Evolutionary conservation across 2,797 vertebrate species (phyloP).

Genomic region (Syndactyla subalaris): DNA sequence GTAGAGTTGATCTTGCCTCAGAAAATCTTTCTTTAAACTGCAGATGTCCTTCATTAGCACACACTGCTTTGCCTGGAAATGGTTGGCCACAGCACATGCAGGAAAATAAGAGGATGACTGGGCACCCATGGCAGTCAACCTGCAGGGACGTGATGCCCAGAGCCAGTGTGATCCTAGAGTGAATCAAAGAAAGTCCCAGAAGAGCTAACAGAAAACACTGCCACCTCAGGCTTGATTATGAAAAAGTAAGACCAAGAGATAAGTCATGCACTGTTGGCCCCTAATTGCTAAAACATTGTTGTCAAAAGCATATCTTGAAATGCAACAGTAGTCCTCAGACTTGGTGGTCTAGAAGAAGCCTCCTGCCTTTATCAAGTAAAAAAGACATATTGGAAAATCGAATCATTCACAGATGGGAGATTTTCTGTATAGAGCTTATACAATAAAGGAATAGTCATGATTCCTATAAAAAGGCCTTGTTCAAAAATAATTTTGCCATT

Average conservation of each 20-base stretch:
- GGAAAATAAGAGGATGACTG: neutral
- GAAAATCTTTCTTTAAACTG: slow-evolving; percentile 60
- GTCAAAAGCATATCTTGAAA: slow-evolving; percentile 26
- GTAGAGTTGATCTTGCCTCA: slow-evolving; percentile 1
- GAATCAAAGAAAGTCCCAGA: neutral
- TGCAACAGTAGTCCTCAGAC: neutral
- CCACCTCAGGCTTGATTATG: neutral
- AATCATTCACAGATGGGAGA: slow-evolving; percentile 51
- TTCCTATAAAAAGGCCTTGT: slow-evolving; percentile 43
- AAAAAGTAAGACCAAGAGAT: slow-evolving; percentile 14
- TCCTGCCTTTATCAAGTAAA: neutral
- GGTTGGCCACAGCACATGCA: neutral
- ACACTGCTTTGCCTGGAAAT: neutral
- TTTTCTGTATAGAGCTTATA: slow-evolving; percentile 7
- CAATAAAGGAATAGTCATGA: slow-evolving; percentile 41
- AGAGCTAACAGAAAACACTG: neutral
- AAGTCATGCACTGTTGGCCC: neutral
- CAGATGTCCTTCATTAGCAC: slow-evolving; percentile 55
- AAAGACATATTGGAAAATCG: slow-evolving; percentile 51
- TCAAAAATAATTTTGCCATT: slow-evolving; percentile 41
- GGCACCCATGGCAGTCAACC: neutral
- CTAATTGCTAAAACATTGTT: neutral
- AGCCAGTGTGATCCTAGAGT: neutral
- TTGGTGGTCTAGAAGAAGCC: slow-evolving; percentile 5
- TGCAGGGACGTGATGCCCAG: neutral